Conservation (phyloP, 2,113 vertebrate genomes). For the Alces alces region DNA sequence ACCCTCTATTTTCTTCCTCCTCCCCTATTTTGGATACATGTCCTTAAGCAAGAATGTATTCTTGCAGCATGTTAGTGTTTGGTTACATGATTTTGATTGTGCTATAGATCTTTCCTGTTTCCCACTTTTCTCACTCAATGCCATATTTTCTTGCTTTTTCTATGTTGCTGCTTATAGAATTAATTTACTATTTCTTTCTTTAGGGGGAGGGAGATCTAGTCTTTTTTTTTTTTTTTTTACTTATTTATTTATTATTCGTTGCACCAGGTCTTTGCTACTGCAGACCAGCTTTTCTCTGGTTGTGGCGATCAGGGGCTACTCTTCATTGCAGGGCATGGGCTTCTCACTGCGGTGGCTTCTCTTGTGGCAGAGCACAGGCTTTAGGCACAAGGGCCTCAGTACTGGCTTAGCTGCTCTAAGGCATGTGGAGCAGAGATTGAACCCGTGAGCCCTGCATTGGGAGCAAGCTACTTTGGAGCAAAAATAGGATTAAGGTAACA, state of each 20-base stretch:
- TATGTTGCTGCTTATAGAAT: neutral
- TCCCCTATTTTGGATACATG: neutral
- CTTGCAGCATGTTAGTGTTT: neutral
- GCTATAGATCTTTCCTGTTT: neutral
- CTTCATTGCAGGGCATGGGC: neutral
- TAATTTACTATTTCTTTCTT: neutral
- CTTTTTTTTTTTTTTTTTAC: neutral
- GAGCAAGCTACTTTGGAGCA: neutral
- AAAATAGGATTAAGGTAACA: neutral
- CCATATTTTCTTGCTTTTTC: neutral
- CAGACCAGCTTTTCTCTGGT: neutral
- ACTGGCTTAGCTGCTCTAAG: neutral
- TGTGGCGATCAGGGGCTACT: neutral
- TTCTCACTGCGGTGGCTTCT: neutral
- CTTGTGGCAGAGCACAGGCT: neutral
- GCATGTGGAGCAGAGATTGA: neutral
- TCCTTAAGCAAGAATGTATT: neutral
- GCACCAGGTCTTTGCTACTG: neutral
- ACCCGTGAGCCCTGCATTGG: neutral
- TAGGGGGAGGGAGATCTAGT: neutral
- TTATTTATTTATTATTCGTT: neutral
- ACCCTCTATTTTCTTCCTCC: neutral
- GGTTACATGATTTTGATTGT: neutral
- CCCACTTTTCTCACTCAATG: neutral
- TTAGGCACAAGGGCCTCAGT: neutral